Evolutionary conservation across 2,113 vertebrate species (phyloP).

Genomic region (Corydoras maculifer): DNA sequence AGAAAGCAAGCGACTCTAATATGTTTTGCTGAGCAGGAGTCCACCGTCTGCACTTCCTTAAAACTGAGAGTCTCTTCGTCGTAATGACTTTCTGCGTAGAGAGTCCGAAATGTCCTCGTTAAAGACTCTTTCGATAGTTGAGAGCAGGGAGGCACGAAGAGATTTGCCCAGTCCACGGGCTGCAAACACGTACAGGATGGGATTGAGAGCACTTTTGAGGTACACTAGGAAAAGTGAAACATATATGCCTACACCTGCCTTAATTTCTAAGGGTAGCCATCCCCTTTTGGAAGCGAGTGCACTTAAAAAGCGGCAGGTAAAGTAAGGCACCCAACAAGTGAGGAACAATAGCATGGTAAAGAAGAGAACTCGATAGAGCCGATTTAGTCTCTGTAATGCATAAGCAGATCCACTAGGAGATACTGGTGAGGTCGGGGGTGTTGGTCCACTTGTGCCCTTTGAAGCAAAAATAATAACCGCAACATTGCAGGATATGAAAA

Average conservation of each 20-base stretch:
- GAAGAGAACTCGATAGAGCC: conserved; percentile 65
- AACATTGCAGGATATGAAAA: conserved; percentile 65
- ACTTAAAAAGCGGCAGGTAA: conserved; percentile 60
- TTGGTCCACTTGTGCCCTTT: conserved; percentile 8
- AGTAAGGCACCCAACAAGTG: conserved; percentile 72
- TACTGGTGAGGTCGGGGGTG: conserved; percentile 11
- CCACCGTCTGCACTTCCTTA: conserved; percentile 20
- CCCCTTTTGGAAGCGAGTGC: neutral
- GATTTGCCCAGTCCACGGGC: conserved; percentile 60
- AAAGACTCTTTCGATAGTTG: conserved; percentile 64
- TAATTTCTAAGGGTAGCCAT: rapidly evolving
- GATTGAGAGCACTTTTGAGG: conserved; percentile 65
- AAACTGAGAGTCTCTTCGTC: conserved; percentile 54
- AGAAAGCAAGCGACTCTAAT: neutral
- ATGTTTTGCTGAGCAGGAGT: neutral
- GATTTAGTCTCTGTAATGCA: conserved; percentile 46
- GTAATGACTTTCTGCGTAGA: conserved; percentile 58
- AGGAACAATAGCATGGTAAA: conserved; percentile 70
- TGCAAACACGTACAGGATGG: conserved; percentile 68
- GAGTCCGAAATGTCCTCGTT: conserved; percentile 61
- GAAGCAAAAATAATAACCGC: conserved; percentile 53
- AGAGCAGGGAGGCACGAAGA: conserved; percentile 58
- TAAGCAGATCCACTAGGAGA: conserved; percentile 15
- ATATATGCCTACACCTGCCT: neutral
- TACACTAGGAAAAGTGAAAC: conserved; percentile 64